These are phyloP conservation scores for Todiramphus saurophagus DNA, from an alignment of 2,113 vertebrate genomes.

Conservation along the genomic window DNA sequence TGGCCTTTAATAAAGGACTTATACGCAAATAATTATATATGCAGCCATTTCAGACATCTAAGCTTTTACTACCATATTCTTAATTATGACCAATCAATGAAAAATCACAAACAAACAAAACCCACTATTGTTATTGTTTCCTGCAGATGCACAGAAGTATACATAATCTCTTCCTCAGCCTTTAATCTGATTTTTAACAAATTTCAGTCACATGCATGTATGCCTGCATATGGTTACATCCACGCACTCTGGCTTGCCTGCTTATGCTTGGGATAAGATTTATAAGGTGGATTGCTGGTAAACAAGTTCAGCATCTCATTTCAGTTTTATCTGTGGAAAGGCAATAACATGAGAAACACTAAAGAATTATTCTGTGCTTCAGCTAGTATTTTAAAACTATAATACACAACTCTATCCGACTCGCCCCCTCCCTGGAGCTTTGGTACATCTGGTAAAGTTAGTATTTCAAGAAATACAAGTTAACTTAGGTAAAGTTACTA, in stretches of 20 bases:
- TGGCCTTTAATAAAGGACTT: not conserved
- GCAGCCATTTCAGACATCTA: not conserved
- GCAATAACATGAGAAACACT: not conserved
- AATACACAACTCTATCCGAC: not conserved
- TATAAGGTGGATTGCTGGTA: not conserved
- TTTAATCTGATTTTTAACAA: not conserved
- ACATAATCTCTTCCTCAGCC: accelerated
- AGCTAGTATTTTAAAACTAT: not conserved
- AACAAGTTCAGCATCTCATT: not conserved
- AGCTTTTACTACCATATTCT: not conserved
- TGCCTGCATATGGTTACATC: accelerated
- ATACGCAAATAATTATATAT: not conserved
- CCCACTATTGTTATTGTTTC: not conserved
- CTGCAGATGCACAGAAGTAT: not conserved
- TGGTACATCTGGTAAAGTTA: not conserved
- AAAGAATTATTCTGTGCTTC: not conserved
- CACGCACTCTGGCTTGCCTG: not conserved
- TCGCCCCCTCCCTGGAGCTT: not conserved
- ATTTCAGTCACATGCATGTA: not conserved
- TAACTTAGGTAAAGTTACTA: not conserved
- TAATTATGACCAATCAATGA: not conserved
- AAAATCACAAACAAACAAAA: not conserved
- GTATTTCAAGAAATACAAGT: not conserved
- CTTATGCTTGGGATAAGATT: not conserved
- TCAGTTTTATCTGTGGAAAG: not conserved